Percentiles rank a stretch among this genome's conserved stretches.
These are phyloP conservation scores for Xiphophorus birchmanni DNA, from an alignment of 2,797 vertebrate species.

Conservation along the genomic window DNA sequence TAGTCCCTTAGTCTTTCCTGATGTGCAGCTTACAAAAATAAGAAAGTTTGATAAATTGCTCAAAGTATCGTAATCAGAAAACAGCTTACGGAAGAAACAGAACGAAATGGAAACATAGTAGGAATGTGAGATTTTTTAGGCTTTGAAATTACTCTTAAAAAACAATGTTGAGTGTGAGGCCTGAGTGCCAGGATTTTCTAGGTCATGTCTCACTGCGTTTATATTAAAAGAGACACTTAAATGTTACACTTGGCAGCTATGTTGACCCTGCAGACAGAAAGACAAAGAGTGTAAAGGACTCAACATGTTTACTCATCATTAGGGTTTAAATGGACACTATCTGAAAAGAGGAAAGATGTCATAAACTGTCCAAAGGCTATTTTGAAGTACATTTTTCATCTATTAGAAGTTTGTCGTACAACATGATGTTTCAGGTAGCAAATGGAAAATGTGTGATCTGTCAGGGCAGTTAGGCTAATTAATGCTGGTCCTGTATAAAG, in stretches of 20 bases:
- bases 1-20: background rate
- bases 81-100: background rate
- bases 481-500: slow-evolving; percentile 42
- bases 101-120: slow-evolving; percentile 13
- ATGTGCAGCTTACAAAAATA: background rate
- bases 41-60: background rate
- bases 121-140: slow-evolving; percentile 5
- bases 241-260: slow-evolving; percentile 65
- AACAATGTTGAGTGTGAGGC: slow-evolving; percentile 35
- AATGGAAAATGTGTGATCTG: slow-evolving; percentile 29
- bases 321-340: slow-evolving; percentile 50
- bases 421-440: slow-evolving; percentile 15
- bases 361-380: slow-evolving; percentile 7
- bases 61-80: background rate
- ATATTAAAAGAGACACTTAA: slow-evolving; percentile 54
- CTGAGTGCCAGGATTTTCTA: slow-evolving; percentile 40
- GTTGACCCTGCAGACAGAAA: slow-evolving; percentile 56
- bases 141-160: slow-evolving; percentile 56
- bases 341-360: slow-evolving; percentile 30
- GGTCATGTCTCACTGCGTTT: slow-evolving; percentile 60
- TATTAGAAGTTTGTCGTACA: slow-evolving; percentile 12
- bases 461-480: slow-evolving; percentile 30
- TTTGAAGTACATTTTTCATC: slow-evolving; percentile 10
- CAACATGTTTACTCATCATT: slow-evolving; percentile 59
- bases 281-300: slow-evolving; percentile 38